A percentile compares a stretch with the other conserved stretches of the same genome.
Conservation (phyloP, 2,888 invertebrate species). For the Prenolepis imparis region DNA sequence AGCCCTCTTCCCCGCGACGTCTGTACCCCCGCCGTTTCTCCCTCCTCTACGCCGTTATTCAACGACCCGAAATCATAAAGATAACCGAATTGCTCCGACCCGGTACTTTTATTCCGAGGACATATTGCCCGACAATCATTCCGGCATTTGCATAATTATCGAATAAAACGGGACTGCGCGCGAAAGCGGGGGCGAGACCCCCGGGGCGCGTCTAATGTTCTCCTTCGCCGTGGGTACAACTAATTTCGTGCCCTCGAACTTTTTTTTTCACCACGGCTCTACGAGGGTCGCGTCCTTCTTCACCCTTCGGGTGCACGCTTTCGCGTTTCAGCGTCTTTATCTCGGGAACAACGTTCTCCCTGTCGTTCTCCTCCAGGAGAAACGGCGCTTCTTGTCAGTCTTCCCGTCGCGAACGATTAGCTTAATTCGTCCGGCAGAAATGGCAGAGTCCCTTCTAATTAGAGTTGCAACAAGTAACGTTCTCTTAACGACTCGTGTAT, state of each 20-base stretch:
- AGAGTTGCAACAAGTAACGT: constrained; percentile 77
- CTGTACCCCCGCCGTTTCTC: constrained; percentile 61
- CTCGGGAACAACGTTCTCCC: constrained; percentile 31
- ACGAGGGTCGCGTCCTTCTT: constrained; percentile 57
- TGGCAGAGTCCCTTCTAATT: constrained; percentile 80
- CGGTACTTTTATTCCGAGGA: constrained; percentile 84
- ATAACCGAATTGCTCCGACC: constrained; percentile 84
- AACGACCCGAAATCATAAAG: constrained; percentile 83
- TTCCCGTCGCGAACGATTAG: constrained; percentile 72
- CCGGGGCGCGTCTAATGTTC: constrained; percentile 70
- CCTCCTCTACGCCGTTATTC: constrained; percentile 59
- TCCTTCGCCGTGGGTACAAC: constrained; percentile 74
- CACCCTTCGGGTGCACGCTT: constrained; percentile 25
- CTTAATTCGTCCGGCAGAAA: constrained; percentile 67
- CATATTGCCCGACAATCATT: constrained; percentile 86
- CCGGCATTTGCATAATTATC: constrained; percentile 86
- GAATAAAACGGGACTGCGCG: constrained; percentile 81
- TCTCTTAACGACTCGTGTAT: constrained; percentile 75
- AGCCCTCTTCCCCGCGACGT: constrained; percentile 61
- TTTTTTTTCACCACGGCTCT: constrained; percentile 64
- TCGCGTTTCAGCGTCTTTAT: constrained; percentile 48
- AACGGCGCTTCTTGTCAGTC: constrained; percentile 24
- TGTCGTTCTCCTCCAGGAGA: background rate
- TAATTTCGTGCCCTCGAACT: constrained; percentile 81
- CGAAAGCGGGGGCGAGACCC: constrained; percentile 60